These are phyloP conservation scores for Rhynchotus rufescens DNA, from an alignment of 2,797 vertebrate species.

Conservation along the genomic window DNA sequence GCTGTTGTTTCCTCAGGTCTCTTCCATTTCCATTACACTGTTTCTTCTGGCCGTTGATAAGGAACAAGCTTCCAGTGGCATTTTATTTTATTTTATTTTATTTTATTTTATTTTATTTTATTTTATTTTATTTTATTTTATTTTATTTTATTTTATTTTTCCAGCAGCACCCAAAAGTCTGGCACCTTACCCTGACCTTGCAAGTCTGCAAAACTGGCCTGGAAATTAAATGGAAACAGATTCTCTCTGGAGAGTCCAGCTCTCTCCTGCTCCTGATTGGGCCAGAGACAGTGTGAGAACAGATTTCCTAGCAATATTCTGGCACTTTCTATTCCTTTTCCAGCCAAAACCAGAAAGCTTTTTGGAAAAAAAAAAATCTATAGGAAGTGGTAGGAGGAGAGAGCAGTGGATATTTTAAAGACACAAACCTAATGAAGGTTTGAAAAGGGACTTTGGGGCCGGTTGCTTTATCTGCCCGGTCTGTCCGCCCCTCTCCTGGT, in stretches of 20 bases:
- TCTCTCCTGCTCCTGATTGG: constrained; percentile 36
- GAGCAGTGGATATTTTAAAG: constrained; percentile 30
- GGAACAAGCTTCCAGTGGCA: constrained; percentile 2
- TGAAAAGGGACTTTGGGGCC: constrained; percentile 12
- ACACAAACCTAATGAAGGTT: neutral
- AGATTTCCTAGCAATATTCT: constrained; percentile 45
- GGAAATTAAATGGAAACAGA: constrained; percentile 59
- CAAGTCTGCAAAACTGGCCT: constrained; percentile 42
- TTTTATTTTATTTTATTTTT: neutral
- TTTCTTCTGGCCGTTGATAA: neutral
- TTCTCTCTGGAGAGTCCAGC: constrained; percentile 27
- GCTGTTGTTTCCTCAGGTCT: neutral
- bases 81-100: neutral
- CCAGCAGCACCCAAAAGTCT: constrained; percentile 66
- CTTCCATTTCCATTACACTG: neutral
- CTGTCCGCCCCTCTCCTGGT: constrained; percentile 16
- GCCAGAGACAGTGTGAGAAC: constrained; percentile 46
- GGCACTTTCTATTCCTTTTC: neutral
- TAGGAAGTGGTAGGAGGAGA: constrained; percentile 16
- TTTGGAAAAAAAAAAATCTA: neutral
- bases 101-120: no score
- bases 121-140: no score
- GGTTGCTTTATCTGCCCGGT: constrained; percentile 24
- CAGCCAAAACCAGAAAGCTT: constrained; percentile 32
- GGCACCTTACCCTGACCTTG: constrained; percentile 59